These are phyloP conservation scores for Dione juno DNA, from an alignment of 2,888 invertebrate species.

Conservation along the genomic window DNA sequence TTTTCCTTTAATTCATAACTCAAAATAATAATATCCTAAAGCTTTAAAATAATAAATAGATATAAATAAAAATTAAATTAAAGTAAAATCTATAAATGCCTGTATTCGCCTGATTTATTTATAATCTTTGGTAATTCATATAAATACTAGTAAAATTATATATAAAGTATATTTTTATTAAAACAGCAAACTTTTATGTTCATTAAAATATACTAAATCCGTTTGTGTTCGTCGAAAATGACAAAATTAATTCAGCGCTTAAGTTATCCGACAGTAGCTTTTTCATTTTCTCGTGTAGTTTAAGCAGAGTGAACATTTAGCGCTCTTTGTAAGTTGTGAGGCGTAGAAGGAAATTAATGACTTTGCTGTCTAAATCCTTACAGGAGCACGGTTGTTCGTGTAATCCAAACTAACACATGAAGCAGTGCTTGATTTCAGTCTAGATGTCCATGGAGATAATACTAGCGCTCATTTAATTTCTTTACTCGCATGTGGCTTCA, in stretches of 20 bases:
- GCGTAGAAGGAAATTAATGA: constrained; percentile 73
- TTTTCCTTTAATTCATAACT: too few relatives aligned
- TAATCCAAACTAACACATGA: constrained; percentile 33
- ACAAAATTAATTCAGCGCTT: constrained; percentile 10
- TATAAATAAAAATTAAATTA: too few relatives aligned
- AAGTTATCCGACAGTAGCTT: constrained; percentile 13
- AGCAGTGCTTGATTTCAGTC: constrained; percentile 19
- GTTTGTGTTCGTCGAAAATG: not conserved
- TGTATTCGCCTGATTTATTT: too few relatives aligned
- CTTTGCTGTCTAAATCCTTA: constrained; percentile 54
- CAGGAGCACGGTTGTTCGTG: constrained; percentile 56
- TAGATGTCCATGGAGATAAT: constrained; percentile 20
- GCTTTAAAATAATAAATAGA: too few relatives aligned
- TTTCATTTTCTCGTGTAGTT: constrained; percentile 31
- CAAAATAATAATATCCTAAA: too few relatives aligned
- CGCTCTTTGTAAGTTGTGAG: constrained; percentile 63
- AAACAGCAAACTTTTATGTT: not conserved
- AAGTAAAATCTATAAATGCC: too few relatives aligned
- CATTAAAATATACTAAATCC: not conserved
- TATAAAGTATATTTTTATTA: not conserved
- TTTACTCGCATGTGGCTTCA: too few relatives aligned
- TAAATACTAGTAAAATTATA: too few relatives aligned
- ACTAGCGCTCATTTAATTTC: constrained; percentile 23
- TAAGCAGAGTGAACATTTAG: constrained; percentile 52
- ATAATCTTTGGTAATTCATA: too few relatives aligned